These are phyloP conservation scores for Uloborus plumipes DNA, from an alignment of 2,888 invertebrate genomes.

Conservation along the genomic window DNA sequence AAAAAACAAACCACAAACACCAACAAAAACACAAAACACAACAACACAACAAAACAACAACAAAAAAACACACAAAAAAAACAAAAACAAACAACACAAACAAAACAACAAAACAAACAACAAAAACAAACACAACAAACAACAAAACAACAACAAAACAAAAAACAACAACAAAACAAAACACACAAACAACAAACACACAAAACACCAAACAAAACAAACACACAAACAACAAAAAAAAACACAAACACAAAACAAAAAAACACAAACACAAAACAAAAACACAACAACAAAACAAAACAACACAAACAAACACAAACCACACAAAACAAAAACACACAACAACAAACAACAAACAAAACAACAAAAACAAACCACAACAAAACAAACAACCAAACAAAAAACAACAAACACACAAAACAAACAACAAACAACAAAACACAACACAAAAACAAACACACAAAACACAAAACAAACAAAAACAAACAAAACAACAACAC, in stretches of 20 bases:
- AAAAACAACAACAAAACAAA: neutral
- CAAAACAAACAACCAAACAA: neutral
- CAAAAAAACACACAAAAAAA: neutral
- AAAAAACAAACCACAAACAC: neutral
- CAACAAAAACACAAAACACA: neutral
- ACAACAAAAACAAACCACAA: neutral
- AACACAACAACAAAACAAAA: neutral
- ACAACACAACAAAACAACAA: neutral
- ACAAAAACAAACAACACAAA: neutral
- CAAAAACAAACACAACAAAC: neutral
- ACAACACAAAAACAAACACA: neutral
- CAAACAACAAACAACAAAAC: neutral
- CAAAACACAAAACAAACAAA: neutral
- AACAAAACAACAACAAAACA: neutral
- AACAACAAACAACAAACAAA: neutral
- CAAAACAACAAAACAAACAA: neutral
- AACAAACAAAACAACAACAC: neutral
- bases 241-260: neutral
- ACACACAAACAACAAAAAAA: neutral
- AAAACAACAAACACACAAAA: neutral
- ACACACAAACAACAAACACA: neutral
- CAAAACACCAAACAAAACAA: neutral
- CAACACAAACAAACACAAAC: neutral
- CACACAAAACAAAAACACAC: neutral
- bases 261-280: neutral